Percentiles rank a stretch among this genome's conserved stretches.
These are phyloP conservation scores for Crotalus tigris DNA, from an alignment of 2,113 vertebrate species.

Conservation along the genomic window DNA sequence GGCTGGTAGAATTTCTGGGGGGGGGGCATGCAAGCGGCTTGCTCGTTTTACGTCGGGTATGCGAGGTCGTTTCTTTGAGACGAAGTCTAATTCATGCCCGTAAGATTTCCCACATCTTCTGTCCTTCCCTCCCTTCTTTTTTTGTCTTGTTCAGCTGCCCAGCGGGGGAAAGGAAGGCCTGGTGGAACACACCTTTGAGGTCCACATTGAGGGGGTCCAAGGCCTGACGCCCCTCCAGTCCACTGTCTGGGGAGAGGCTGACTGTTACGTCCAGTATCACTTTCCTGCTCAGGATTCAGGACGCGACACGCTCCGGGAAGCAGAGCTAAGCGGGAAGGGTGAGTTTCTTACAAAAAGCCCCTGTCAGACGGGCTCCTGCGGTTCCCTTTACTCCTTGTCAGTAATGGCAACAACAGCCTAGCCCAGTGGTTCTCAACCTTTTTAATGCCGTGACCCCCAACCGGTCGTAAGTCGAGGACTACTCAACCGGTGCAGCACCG, in stretches of 20 bases:
- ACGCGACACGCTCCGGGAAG: constrained; percentile 2
- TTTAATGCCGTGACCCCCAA: no score
- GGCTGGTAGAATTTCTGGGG: no score
- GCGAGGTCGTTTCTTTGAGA: neutral
- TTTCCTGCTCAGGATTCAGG: constrained; percentile 80
- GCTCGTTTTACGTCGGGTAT: neutral
- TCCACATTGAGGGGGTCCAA: constrained; percentile 79
- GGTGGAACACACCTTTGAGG: constrained; percentile 86
- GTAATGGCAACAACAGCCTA: neutral
- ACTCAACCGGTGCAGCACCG: no score
- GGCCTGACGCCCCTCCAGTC: constrained; percentile 87
- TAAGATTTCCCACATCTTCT: no score
- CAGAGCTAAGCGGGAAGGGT: constrained; percentile 71
- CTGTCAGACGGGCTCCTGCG: neutral
- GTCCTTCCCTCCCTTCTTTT: accelerated
- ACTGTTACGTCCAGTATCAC: constrained; percentile 91
- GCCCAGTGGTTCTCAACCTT: no score
- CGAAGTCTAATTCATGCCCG: neutral
- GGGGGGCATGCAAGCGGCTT: neutral
- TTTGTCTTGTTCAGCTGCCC: constrained; percentile 50
- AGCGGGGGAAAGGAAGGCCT: constrained; percentile 51
- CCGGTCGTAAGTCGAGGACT: no score
- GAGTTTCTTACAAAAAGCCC: neutral
- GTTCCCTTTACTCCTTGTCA: neutral
- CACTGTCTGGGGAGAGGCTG: constrained; percentile 95